phyloP scores from a whole-genome alignment of 2,113 vertebrate genomes.

The Dunckerocampus dactyliophorus region DNA sequence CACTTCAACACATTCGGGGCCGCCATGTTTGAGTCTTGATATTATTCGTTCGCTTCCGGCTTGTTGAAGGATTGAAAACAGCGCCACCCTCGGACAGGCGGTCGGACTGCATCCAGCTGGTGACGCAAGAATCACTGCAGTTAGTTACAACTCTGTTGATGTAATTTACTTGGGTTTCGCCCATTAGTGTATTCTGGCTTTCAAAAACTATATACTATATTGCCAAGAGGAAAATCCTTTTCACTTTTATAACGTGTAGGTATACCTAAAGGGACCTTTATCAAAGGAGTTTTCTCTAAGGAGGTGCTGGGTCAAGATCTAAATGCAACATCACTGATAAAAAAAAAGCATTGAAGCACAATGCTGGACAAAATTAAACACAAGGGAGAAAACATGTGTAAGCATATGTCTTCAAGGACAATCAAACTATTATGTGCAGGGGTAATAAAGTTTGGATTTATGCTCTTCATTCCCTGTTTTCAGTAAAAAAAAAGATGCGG shows the following conservation, averaged over 20 bases:
- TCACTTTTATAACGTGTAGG: constrained; percentile 3
- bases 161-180: background rate
- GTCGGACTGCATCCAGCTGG: background rate
- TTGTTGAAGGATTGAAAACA: constrained; percentile 23
- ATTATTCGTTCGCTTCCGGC: constrained; percentile 41
- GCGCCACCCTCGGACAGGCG: constrained; percentile 8
- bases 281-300: constrained; percentile 8
- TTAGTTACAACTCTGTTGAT: background rate
- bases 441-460: constrained; percentile 8
- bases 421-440: constrained; percentile 10
- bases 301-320: constrained; percentile 4
- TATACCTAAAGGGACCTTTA: background rate
- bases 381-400: background rate
- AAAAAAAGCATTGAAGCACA: constrained; percentile 2
- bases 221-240: constrained; percentile 14
- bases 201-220: background rate
- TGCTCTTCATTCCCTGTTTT: too few species aligned
- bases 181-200: background rate
- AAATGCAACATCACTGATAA: constrained; percentile 10
- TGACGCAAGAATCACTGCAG: too few species aligned
- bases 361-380: constrained; percentile 20
- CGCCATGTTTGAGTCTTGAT: constrained; percentile 68
- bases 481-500: constrained; percentile 15
- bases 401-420: background rate
- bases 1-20: constrained; percentile 44